phyloP scores from a whole-genome alignment of 2,113 vertebrate species.

The Actenoides hombroni region DNA sequence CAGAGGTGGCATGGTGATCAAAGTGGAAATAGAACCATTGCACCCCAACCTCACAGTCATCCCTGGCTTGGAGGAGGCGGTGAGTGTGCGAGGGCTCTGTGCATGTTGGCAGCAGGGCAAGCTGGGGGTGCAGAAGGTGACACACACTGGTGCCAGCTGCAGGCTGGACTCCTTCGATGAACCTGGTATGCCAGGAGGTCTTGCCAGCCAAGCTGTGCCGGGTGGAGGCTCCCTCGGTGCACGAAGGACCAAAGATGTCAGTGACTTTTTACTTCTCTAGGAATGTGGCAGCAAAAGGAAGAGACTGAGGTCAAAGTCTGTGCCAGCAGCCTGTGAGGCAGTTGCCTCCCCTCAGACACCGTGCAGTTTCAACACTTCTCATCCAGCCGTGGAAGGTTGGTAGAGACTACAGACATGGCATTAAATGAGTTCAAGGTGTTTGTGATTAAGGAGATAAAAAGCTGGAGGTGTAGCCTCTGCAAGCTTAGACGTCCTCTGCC shows the following conservation, averaged over 20 bases:
- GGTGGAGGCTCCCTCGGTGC: background rate
- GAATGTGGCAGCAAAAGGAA: slow-evolving; percentile 37
- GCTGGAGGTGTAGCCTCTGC: background rate
- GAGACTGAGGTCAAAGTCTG: slow-evolving; percentile 79
- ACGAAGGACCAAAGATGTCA: background rate
- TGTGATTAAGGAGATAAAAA: background rate
- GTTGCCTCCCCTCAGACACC: slow-evolving; percentile 65
- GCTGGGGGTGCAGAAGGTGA: background rate
- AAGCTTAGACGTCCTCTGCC: background rate
- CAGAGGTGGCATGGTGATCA: background rate
- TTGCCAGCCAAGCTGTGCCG: background rate
- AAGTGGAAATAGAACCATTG: slow-evolving; percentile 29
- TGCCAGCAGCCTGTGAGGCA: slow-evolving; percentile 76
- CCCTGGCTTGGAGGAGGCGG: background rate
- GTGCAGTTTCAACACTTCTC: slow-evolving; percentile 67
- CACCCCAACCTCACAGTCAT: fast-evolving
- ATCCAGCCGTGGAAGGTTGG: slow-evolving; percentile 78
- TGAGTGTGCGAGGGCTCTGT: background rate
- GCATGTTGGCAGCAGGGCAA: background rate
- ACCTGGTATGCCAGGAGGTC: background rate
- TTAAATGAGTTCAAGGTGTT: background rate
- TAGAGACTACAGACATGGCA: background rate
- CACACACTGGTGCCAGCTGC: background rate
- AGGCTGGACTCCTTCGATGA: background rate
- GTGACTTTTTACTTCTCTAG: slow-evolving; percentile 40